Percentiles rank a stretch among this genome's conserved stretches.
Conservation (phyloP, 2,888 invertebrate genomes). For the Rhamphomyia laevipes region DNA sequence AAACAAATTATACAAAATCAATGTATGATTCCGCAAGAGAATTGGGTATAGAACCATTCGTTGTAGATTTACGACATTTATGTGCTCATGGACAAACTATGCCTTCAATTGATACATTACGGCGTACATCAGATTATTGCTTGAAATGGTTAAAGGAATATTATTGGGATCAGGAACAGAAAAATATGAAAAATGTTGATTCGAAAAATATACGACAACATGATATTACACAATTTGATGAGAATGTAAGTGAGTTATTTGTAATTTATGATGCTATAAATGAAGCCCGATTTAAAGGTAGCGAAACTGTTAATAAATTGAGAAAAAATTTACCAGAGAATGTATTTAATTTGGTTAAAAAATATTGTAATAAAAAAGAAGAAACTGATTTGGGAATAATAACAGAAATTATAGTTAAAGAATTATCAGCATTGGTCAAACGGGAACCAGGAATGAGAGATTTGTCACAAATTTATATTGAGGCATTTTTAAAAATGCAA, state of each 20-base stretch:
- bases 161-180: conserved; percentile 29
- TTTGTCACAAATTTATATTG: conserved; percentile 22
- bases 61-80: conserved; percentile 34
- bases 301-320: conserved; percentile 14
- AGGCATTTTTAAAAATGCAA: conserved; percentile 25
- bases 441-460: conserved; percentile 22
- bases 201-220: conserved; percentile 23
- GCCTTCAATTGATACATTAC: conserved; percentile 27
- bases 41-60: conserved; percentile 32
- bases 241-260: conserved; percentile 20
- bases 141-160: conserved; percentile 31
- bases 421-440: conserved; percentile 19
- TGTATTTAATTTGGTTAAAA: conserved; percentile 21
- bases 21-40: conserved; percentile 34
- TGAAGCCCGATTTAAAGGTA: conserved; percentile 20
- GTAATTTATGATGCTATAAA: conserved; percentile 27
- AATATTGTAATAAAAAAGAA: conserved; percentile 14
- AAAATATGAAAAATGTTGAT: conserved; percentile 24
- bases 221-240: conserved; percentile 23
- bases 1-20: conserved; percentile 25
- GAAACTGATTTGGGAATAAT: not conserved
- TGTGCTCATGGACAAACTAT: conserved; percentile 34
- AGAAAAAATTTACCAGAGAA: conserved; percentile 22
- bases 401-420: conserved; percentile 6
- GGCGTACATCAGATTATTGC: conserved; percentile 26